Base-by-base conservation (phyloP, 2,113 vertebrate genomes). In the Xyliphius kryptos region DNA sequence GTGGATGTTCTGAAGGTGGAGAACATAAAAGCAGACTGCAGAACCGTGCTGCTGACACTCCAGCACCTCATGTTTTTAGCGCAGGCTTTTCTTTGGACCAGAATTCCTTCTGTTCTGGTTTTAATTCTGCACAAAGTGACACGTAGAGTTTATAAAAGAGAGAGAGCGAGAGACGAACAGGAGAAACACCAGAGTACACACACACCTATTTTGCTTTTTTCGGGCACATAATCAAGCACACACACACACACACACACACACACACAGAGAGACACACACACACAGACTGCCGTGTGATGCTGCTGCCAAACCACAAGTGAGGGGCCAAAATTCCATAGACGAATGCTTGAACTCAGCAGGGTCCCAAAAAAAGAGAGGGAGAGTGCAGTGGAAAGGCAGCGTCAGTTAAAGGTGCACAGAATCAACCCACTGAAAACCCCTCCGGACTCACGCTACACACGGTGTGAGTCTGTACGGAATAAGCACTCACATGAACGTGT, bases 301-400 rank as follows among this genome's bases (percentile, higher is more conserved):
- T 79, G 77, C 72, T 88, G 89, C 88, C 90, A 91, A 91, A 86
- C 89, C 89, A 86, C 86, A 87, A 89, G 82, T 83, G 77, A 90
- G 82, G 81, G 82, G 76, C 85, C 73, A 84, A 83, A 87, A 91
- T 88, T 88, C 87, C 84, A 83, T 80, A 81, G 82, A 84, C 88
- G 86, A 91, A 89, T 81, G 83, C 82, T 83, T 78, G 72, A 85
- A 81, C 78, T 88, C 77, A 72, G 74, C 83, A 84, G 70, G 81
- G 77, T 63, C 69, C 70, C 59, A 16, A 61, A 67, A 68, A 61
- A 32, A 26, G 13, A 74, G 77, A 77, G 79, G 79, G 78, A 77
- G 73, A 79, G 75, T 64, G 40, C 68, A 60, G 69, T 75, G 77
- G 73, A 79, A 75, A 70, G 75, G 63, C 75, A 83, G 50, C 16